Percentiles rank a stretch among this genome's conserved stretches.
Evolutionary conservation across 2,888 invertebrate genomes (phyloP).

Genomic region (Caenorhabditis uteleia): DNA sequence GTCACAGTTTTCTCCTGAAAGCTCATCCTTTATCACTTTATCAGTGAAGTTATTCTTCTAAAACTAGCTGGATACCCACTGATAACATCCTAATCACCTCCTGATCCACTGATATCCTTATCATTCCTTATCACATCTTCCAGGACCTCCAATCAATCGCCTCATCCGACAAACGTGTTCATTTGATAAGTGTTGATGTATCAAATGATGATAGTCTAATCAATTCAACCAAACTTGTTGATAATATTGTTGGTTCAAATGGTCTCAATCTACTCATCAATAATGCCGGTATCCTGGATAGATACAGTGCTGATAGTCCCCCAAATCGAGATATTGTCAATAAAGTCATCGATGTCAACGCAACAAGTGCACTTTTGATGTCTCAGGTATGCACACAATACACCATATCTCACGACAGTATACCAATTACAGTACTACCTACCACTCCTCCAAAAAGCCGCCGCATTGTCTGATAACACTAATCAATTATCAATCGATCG

Average conservation of each 20-base stretch:
- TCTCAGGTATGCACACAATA: too few species aligned
- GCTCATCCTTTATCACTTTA: too few species aligned
- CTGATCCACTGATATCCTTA: too few species aligned
- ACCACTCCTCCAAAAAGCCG: conserved; percentile 20
- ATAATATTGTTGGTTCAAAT: conserved; percentile 7
- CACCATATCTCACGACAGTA: too few species aligned
- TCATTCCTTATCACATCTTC: too few species aligned
- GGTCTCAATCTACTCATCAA: conserved; percentile 30
- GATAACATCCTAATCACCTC: too few species aligned
- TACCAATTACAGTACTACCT: too few species aligned
- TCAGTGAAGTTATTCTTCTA: too few species aligned
- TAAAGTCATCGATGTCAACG: conserved; percentile 26
- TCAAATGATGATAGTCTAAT: conserved; percentile 15
- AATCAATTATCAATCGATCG: conserved; percentile 8
- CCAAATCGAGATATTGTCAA: conserved; percentile 12
- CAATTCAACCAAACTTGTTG: conserved; percentile 7
- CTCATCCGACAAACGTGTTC: conserved; percentile 18
- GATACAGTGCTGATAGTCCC: not conserved
- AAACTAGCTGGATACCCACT: too few species aligned
- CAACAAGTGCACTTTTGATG: conserved; percentile 17
- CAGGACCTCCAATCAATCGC: conserved; percentile 28
- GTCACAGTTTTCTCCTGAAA: too few species aligned
- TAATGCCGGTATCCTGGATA: conserved; percentile 25
- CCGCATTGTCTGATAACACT: not conserved
- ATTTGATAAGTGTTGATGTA: conserved; percentile 19